A percentile compares a stretch with the other conserved stretches of the same genome.
Evolutionary conservation across 2,113 vertebrate genomes (phyloP).

Genomic region (Muntiacus muntjak): DNA sequence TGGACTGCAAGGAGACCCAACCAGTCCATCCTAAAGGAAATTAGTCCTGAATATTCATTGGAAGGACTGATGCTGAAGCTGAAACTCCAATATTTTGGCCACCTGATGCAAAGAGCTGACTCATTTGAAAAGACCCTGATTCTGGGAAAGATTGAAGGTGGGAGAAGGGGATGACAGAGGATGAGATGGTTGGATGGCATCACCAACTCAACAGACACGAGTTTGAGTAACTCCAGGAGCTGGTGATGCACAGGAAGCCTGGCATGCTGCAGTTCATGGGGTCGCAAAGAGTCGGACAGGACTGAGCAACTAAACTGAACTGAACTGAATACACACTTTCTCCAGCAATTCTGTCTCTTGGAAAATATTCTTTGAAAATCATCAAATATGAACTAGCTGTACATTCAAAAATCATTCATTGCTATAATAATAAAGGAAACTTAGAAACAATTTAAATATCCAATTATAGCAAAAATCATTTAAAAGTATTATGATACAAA

Average conservation of each 20-base stretch:
- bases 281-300: accelerated
- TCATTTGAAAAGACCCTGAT: neutral
- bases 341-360: neutral
- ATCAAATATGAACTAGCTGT: neutral
- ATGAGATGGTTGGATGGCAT: neutral
- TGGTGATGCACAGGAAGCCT: neutral
- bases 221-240: neutral
- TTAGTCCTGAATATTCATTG: neutral
- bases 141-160: neutral
- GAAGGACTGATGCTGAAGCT: neutral
- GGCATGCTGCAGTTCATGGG: neutral
- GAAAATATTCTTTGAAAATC: neutral
- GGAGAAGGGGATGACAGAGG: neutral
- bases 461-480: neutral
- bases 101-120: neutral
- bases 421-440: neutral
- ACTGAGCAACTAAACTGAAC: neutral
- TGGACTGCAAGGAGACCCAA: neutral
- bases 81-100: neutral
- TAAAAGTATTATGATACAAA: neutral
- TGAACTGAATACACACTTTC: neutral
- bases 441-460: neutral
- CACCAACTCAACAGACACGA: neutral
- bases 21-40: neutral
- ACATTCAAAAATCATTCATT: neutral